Percentiles rank a stretch among this genome's conserved stretches.
These are phyloP conservation scores for Cantharis rustica DNA, from an alignment of 2,888 invertebrate species.

Conservation along the genomic window DNA sequence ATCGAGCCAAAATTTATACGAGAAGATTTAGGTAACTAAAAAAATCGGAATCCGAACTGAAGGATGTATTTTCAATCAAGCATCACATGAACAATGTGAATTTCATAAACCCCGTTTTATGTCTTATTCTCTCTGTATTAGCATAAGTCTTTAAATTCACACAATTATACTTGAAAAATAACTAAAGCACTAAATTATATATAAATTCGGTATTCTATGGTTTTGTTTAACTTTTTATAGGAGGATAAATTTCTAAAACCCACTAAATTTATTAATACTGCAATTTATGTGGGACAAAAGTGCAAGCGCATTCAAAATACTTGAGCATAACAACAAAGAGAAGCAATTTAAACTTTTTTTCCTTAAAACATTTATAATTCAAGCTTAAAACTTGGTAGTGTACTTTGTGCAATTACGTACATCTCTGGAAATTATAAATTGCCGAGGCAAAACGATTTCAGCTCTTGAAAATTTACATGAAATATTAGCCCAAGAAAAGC, in stretches of 20 bases:
- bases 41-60: too few relatives aligned
- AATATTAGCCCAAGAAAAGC: conserved; percentile 22
- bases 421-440: conserved; percentile 22
- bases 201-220: background rate
- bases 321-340: background rate
- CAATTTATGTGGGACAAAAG: background rate
- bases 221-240: background rate
- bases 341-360: conserved; percentile 13
- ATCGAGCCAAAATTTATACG: too few relatives aligned
- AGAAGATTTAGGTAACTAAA: too few relatives aligned
- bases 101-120: too few relatives aligned
- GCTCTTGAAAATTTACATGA: conserved; percentile 25
- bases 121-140: too few relatives aligned
- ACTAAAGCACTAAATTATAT: background rate
- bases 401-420: conserved; percentile 23
- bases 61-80: too few relatives aligned
- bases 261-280: background rate
- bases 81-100: too few relatives aligned
- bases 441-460: conserved; percentile 22
- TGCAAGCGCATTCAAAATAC: background rate
- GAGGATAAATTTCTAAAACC: background rate
- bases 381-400: conserved; percentile 19
- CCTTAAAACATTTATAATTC: conserved; percentile 22
- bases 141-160: background rate
- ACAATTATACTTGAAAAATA: background rate